phyloP scores from a whole-genome alignment of 1,140 invertebrate genomes.

The Papilio helenus region DNA sequence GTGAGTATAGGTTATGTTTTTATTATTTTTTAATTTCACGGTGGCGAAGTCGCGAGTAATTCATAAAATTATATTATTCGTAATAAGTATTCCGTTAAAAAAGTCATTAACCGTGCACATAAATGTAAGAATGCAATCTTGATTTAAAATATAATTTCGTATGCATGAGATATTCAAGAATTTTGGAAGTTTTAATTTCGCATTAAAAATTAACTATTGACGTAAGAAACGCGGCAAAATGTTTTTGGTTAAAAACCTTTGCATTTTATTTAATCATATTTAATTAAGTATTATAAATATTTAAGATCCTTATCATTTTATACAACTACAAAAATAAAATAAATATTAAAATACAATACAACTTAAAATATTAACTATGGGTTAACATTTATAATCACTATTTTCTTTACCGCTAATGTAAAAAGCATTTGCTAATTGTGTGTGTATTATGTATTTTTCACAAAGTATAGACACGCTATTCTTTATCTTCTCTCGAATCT shows the following conservation, averaged over 20 bases:
- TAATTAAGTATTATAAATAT: too few relatives aligned
- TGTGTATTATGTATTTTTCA: constrained; percentile 9
- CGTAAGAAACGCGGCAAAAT: background rate
- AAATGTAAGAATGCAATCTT: background rate
- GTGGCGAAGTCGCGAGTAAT: too few relatives aligned
- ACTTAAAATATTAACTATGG: background rate
- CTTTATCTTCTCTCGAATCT: background rate
- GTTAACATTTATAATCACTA: background rate
- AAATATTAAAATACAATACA: too few relatives aligned
- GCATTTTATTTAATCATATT: background rate
- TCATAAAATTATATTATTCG: too few relatives aligned
- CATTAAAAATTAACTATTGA: background rate
- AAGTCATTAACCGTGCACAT: too few relatives aligned
- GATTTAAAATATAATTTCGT: background rate
- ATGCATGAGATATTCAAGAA: background rate
- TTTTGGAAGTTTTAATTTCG: background rate
- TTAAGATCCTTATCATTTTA: too few relatives aligned
- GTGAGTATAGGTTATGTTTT: too few relatives aligned
- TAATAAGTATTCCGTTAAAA: too few relatives aligned
- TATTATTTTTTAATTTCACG: too few relatives aligned
- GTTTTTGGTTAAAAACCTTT: too few relatives aligned
- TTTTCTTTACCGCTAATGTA: background rate
- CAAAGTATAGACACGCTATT: background rate
- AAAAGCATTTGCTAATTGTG: constrained; percentile 5
- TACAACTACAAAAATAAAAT: too few relatives aligned